These are phyloP conservation scores for Patella vulgata DNA, from an alignment of 1,140 invertebrate species.

Conservation along the genomic window DNA sequence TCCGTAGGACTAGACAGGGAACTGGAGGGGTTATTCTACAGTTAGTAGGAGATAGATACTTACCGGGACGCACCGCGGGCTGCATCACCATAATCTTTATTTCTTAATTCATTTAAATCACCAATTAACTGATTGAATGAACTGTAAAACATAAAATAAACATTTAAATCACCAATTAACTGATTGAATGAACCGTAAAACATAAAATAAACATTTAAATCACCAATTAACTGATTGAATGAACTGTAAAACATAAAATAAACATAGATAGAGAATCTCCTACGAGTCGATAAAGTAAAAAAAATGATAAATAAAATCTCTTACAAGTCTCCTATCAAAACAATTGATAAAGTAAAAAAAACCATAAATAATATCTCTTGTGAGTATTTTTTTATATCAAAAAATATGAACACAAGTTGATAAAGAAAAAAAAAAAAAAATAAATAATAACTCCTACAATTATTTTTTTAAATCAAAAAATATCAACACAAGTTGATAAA, in stretches of 20 bases:
- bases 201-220: conserved; percentile 67
- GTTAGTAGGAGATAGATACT: conserved; percentile 9
- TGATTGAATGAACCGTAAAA: conserved; percentile 87
- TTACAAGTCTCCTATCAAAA: no score
- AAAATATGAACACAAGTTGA: no score
- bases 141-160: conserved; percentile 62
- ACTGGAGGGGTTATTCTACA: no score
- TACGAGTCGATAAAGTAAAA: no score
- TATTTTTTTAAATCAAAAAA: no score
- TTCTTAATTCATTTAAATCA: conserved; percentile 67
- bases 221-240: conserved; percentile 86
- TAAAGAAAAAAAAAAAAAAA: not conserved
- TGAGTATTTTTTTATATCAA: no score
- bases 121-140: conserved; percentile 90
- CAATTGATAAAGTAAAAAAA: no score
- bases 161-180: conserved; percentile 72
- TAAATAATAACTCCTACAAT: not conserved
- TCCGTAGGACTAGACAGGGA: no score
- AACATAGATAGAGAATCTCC: conserved; percentile 44
- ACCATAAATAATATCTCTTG: no score
- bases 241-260: conserved; percentile 75
- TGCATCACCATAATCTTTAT: conserved; percentile 83
- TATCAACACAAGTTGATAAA: no score
- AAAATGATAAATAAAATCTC: no score
- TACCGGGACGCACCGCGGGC: conserved; percentile 63